These are phyloP conservation scores for Phasia obesa DNA, from an alignment of 2,888 invertebrate species.

Conservation along the genomic window DNA sequence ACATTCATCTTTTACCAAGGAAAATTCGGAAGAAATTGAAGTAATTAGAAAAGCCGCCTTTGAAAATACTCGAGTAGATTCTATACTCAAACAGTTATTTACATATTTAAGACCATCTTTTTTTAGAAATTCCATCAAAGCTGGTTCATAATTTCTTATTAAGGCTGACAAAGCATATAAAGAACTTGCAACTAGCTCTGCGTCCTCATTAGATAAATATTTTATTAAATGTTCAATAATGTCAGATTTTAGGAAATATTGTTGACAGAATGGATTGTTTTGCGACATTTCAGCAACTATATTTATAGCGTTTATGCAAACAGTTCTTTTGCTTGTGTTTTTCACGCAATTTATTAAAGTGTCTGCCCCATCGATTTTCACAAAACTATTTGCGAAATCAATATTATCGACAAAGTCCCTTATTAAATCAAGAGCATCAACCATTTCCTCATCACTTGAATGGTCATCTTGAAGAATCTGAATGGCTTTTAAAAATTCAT, in stretches of 20 bases:
- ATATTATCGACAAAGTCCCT: conserved; percentile 88
- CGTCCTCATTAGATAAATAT: conserved; percentile 82
- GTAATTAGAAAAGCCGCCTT: conserved; percentile 89
- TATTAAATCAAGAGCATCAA: conserved; percentile 87
- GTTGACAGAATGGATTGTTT: conserved; percentile 93
- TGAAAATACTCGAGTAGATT: conserved; percentile 84
- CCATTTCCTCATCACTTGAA: conserved; percentile 83
- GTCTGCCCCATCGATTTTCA: conserved; percentile 91
- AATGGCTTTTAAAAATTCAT: conserved; percentile 86
- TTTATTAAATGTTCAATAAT: conserved; percentile 86
- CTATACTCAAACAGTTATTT: conserved; percentile 84
- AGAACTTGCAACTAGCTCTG: conserved; percentile 86
- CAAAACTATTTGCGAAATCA: conserved; percentile 92
- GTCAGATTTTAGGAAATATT: conserved; percentile 86
- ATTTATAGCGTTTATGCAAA: conserved; percentile 86
- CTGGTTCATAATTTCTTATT: conserved; percentile 85
- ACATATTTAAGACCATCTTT: conserved; percentile 87
- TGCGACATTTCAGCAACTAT: conserved; percentile 91
- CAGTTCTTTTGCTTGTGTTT: conserved; percentile 84
- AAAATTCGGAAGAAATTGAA: conserved; percentile 84
- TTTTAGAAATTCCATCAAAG: conserved; percentile 85
- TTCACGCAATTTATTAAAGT: conserved; percentile 88
- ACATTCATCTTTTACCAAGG: conserved; percentile 83
- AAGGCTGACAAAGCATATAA: conserved; percentile 92
- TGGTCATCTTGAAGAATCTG: conserved; percentile 84